These are phyloP conservation scores for Yponomeuta malinellus DNA, from an alignment of 2,888 invertebrate genomes.

Conservation along the genomic window DNA sequence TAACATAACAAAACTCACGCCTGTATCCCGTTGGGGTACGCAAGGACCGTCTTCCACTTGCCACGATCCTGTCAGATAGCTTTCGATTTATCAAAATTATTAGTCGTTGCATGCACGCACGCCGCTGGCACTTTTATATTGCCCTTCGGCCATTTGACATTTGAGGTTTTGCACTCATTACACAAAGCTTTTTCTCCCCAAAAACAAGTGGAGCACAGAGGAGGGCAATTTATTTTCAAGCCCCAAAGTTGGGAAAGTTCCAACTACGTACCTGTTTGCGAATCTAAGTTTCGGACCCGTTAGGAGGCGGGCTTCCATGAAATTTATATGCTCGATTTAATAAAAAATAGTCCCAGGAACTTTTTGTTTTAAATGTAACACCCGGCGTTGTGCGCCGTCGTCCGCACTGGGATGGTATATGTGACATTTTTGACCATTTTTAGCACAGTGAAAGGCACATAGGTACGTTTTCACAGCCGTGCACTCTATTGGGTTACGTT, in stretches of 20 bases:
- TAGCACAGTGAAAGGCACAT: no score
- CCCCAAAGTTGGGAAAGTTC: conserved; percentile 2
- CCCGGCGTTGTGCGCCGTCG: background rate
- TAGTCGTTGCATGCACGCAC: no score
- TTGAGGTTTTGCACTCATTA: background rate
- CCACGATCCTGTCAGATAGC: no score
- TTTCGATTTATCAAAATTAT: no score
- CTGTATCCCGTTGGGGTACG: no score
- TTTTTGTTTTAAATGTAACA: conserved; percentile 3
- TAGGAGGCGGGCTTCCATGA: background rate
- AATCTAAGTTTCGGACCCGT: background rate
- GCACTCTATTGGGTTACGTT: no score
- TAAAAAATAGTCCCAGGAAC: background rate
- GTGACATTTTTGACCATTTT: no score
- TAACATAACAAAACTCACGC: no score
- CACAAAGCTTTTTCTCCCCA: background rate
- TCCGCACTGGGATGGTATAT: background rate
- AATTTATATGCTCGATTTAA: conserved; percentile 3
- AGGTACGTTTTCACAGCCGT: no score
- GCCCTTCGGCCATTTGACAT: background rate
- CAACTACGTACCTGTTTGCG: conserved; percentile 2
- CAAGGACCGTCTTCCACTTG: no score
- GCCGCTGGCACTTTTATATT: no score
- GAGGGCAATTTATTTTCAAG: background rate
- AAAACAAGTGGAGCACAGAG: background rate